phyloP scores from a whole-genome alignment of 35 echinoderm and acorn worm species.

The Hemicentrotus pulcherrimus region DNA sequence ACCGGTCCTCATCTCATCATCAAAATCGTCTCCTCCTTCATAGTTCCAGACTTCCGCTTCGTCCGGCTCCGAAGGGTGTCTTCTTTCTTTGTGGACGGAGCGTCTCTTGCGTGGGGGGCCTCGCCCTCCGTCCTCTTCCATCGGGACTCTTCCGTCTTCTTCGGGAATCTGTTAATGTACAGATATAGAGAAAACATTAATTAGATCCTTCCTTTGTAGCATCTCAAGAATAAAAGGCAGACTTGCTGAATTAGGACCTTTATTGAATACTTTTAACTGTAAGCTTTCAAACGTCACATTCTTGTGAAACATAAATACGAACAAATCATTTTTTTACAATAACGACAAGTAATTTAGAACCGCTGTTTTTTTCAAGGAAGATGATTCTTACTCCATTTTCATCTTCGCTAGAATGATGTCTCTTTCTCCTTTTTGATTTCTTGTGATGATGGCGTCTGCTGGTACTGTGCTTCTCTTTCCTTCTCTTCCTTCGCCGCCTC shows the following conservation, averaged over 20 bases:
- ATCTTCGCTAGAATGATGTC: conserved; percentile 35
- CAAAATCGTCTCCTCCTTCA: background rate
- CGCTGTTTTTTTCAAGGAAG: background rate
- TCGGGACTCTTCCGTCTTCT: background rate
- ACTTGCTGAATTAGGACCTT: background rate
- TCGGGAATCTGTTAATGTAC: background rate
- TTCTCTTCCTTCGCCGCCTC: conserved; percentile 23
- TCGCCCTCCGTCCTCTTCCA: background rate
- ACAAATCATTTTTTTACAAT: background rate
- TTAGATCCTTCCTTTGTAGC: no score
- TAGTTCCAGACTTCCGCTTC: background rate
- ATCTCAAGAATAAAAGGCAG: no score
- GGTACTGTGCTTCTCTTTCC: conserved; percentile 49
- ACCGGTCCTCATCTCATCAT: background rate
- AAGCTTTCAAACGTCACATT: background rate
- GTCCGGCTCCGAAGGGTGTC: background rate
- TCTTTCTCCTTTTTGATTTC: conserved; percentile 24
- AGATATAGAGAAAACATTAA: no score
- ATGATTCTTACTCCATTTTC: conserved; percentile 31
- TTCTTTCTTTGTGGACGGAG: background rate
- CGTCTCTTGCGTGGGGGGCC: background rate
- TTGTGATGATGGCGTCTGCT: conserved; percentile 12
- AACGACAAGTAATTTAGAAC: background rate
- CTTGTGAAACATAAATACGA: background rate
- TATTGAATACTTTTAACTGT: background rate